Conservation (phyloP, 1,140 invertebrate genomes). For the Sipha flava region DNA sequence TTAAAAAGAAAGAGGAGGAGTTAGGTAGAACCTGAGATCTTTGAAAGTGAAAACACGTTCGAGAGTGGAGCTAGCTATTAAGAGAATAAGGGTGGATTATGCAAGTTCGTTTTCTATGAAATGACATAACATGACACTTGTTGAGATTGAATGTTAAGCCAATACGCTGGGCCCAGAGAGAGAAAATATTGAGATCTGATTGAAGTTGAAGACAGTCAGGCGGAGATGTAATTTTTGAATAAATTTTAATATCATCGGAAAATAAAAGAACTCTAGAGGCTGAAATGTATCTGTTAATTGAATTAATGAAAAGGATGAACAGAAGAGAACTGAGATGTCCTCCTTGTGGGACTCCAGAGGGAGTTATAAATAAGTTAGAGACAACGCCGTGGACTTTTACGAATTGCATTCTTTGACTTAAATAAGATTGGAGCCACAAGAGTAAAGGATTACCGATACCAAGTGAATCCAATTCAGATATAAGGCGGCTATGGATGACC, state of each 20-base stretch:
- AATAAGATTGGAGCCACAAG: not conserved
- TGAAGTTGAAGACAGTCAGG: not conserved
- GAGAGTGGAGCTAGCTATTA: too few species aligned
- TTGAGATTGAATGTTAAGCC: not conserved
- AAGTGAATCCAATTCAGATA: not conserved
- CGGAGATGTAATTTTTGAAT: not conserved
- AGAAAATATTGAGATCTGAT: not conserved
- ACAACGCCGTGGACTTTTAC: too few species aligned
- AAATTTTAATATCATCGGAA: not conserved
- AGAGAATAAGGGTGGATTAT: too few species aligned
- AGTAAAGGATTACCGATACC: not conserved
- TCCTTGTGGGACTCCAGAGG: not conserved
- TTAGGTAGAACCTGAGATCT: too few species aligned
- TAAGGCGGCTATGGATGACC: not conserved
- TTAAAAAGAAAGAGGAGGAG: too few species aligned
- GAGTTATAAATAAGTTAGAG: too few species aligned
- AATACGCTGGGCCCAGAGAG: not conserved
- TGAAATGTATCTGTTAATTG: not conserved
- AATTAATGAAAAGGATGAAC: not conserved
- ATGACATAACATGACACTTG: not conserved
- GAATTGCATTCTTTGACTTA: not conserved
- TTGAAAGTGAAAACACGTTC: too few species aligned
- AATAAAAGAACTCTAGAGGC: not conserved
- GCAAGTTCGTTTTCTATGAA: too few species aligned
- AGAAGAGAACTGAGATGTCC: not conserved